Evolutionary conservation across 2,888 invertebrate species (phyloP), one percentile per base, ranked within the genome.

Genomic region (Harmothoe impar): DNA sequence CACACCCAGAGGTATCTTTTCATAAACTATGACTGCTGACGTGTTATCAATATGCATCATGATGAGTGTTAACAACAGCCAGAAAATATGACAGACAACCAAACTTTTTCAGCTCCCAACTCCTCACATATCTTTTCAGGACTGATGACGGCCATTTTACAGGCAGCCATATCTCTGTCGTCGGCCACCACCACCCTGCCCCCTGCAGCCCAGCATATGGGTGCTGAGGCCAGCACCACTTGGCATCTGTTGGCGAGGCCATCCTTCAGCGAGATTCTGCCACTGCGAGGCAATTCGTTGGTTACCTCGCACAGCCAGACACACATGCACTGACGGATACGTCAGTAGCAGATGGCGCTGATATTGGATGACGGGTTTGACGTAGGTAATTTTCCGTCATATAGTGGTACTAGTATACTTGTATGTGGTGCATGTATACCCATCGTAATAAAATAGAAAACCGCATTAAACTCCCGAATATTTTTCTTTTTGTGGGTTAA

Each of bases 241-340:
- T 43, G 81, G 81, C 81, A 81, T 81, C 81, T 81, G 81, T 81
- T 81, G 43, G 81, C 81, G 35, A 81, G 81, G 81, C 43, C 0
- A 81, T 81, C 81, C 35, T 23, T 81, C 81, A 81, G 43, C 43
- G 43, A 17, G 81, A 33, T 33, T 81, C 81, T 35, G 81, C 3
- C 81, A 81, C 81, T 20, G 31, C 35, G 43, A 81, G 81, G 81
- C 81, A 81, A 12, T 35, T 15, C 43, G 33, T n/a, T 7, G 23
- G 33, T 81, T 20, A n/a, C 81, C 81, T 81, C 23, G 35, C 81
- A 23, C 81, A 23, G 33, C 10, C 81, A 81, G 81, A 81, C 5
- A 35, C 81, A 0, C 81, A 12, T 17, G 62, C 25, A 81, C 81
- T 81, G 81, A 81, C 81, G 43, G 81, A 81, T 25, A 43, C 0